Evolutionary conservation across 2,888 invertebrate genomes (phyloP).

Genomic region (Cetonia aurata): DNA sequence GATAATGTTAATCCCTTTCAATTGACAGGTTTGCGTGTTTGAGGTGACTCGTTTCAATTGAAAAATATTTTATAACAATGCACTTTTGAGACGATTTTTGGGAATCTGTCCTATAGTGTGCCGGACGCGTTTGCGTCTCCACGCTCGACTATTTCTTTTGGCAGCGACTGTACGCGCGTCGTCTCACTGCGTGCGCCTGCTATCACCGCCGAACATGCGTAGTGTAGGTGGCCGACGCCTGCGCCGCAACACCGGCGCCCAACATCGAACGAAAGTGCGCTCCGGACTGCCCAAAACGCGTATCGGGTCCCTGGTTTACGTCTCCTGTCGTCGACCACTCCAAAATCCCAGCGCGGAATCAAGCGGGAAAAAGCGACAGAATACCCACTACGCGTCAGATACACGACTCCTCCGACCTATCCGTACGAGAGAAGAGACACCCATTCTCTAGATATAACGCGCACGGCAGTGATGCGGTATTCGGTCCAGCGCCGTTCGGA

Average conservation of each 20-base stretch:
- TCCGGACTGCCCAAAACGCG: constrained; percentile 56
- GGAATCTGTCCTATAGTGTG: too few species aligned
- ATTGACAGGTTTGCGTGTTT: too few species aligned
- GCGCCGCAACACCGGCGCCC: constrained; percentile 56
- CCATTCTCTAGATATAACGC: background rate
- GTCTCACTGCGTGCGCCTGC: background rate
- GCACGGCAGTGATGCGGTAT: constrained; percentile 41
- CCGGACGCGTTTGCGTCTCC: too few species aligned
- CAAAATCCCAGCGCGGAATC: constrained; percentile 3
- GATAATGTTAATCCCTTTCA: too few species aligned
- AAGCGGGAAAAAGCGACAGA: constrained; percentile 17
- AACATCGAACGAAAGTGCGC: constrained; percentile 64
- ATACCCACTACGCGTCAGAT: background rate
- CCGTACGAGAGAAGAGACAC: background rate
- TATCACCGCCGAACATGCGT: constrained; percentile 51
- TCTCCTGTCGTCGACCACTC: constrained; percentile 45
- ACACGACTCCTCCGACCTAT: too few species aligned
- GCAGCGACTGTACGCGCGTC: background rate
- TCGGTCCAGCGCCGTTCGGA: constrained; percentile 13
- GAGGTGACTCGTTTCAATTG: too few species aligned
- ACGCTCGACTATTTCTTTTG: too few species aligned
- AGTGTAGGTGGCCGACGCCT: constrained; percentile 51
- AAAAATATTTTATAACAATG: too few species aligned
- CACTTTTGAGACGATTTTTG: too few species aligned
- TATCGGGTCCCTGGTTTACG: constrained; percentile 51